Conservation (phyloP, 2,797 vertebrate species). For the Cichlasoma orientale region DNA sequence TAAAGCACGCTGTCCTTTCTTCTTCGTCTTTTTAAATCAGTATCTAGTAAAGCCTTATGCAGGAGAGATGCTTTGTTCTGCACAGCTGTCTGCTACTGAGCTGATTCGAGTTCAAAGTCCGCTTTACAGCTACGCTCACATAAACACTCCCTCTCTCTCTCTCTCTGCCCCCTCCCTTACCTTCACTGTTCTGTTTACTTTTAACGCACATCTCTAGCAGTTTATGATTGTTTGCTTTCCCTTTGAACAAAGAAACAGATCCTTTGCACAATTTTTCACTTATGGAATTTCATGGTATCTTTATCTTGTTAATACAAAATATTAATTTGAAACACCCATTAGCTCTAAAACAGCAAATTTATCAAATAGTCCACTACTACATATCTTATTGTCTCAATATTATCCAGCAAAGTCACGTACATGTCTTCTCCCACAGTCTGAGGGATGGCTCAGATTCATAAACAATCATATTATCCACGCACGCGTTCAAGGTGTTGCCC, state of each 20-base stretch:
- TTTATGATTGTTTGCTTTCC: background rate
- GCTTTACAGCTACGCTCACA: slow-evolving; percentile 60
- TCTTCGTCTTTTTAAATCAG: background rate
- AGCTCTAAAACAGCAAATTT: background rate
- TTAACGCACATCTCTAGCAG: slow-evolving; percentile 8
- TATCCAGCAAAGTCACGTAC: background rate
- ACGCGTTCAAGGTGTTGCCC: background rate
- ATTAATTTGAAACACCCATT: background rate
- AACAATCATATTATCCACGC: background rate
- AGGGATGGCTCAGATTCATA: slow-evolving; percentile 20
- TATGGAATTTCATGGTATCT: background rate
- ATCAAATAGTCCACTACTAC: background rate
- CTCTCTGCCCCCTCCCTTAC: slow-evolving; percentile 23
- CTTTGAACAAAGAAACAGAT: background rate
- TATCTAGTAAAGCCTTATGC: slow-evolving; percentile 9
- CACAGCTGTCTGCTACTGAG: slow-evolving; percentile 64
- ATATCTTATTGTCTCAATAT: background rate
- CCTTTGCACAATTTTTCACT: background rate
- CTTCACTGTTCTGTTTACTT: slow-evolving; percentile 13
- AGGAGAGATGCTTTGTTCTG: slow-evolving; percentile 37
- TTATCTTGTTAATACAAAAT: background rate
- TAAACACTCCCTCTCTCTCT: background rate
- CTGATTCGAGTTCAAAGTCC: slow-evolving; percentile 51
- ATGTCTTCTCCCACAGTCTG: background rate
- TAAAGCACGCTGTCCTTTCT: slow-evolving; percentile 16